Evolutionary conservation across 2,113 vertebrate species (phyloP).

Genomic region (Astatotilapia flaviijosephi): DNA sequence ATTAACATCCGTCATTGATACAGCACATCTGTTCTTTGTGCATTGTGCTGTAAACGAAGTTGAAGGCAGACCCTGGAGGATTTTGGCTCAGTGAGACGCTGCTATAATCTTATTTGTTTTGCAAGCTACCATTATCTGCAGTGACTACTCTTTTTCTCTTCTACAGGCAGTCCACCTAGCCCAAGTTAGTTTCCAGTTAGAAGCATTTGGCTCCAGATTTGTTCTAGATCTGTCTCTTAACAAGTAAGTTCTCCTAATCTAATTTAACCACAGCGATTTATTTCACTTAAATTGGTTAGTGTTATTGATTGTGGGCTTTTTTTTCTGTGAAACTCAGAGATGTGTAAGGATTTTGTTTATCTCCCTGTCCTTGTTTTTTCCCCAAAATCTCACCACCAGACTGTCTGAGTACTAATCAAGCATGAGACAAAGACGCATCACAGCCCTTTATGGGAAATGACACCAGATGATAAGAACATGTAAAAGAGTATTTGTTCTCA

Average conservation of each 20-base stretch:
- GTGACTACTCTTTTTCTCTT: neutral
- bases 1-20: constrained; percentile 14
- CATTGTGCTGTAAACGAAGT: neutral
- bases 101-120: neutral
- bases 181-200: constrained; percentile 92
- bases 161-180: constrained; percentile 87
- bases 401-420: neutral
- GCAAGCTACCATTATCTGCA: neutral
- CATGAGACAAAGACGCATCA: neutral
- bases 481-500: neutral
- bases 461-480: neutral
- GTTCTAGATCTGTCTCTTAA: constrained; percentile 92
- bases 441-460: neutral
- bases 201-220: constrained; percentile 90
- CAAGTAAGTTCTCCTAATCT: constrained; percentile 80
- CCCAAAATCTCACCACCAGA: neutral
- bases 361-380: fast-evolving
- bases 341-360: neutral
- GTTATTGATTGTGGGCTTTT: neutral
- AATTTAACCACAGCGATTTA: neutral
- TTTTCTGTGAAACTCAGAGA: neutral
- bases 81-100: neutral
- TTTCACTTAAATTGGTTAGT: neutral
- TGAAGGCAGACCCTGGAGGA: neutral
- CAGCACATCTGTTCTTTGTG: neutral